These are phyloP conservation scores for Brassicogethes aeneus DNA, from an alignment of 2,888 invertebrate species.

Conservation along the genomic window DNA sequence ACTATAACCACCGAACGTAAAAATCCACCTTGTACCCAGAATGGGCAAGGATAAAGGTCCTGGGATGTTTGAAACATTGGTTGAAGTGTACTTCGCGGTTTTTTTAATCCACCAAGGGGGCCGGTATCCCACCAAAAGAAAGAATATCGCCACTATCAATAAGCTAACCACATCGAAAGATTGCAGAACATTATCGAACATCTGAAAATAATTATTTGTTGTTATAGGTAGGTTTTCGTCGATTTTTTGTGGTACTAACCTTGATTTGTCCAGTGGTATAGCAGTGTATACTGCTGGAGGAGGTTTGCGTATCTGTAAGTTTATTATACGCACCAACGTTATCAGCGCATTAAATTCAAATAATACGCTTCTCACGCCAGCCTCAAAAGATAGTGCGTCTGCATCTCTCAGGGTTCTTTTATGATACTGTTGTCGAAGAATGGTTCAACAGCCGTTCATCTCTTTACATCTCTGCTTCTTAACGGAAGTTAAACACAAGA, in stretches of 20 bases:
- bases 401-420: constrained; percentile 12
- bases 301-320: background rate
- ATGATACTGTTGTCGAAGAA: constrained; percentile 17
- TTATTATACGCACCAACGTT: background rate
- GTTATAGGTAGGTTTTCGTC: background rate
- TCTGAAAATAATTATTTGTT: constrained; percentile 10
- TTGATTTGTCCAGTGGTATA: constrained; percentile 13
- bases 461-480: constrained; percentile 21
- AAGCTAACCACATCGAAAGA: constrained; percentile 21
- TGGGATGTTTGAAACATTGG: constrained; percentile 48
- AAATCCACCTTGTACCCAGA: constrained; percentile 75
- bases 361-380: background rate
- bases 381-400: background rate
- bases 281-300: too few relatives aligned
- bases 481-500: constrained; percentile 20
- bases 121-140: constrained; percentile 28
- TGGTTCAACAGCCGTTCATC: constrained; percentile 26
- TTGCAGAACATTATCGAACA: constrained; percentile 19
- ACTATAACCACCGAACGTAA: constrained; percentile 55
- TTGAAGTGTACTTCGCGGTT: background rate
- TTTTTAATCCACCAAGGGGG: constrained; percentile 31
- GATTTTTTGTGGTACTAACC: constrained; percentile 17
- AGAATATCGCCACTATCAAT: constrained; percentile 23
- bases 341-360: background rate
- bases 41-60: constrained; percentile 66